Evolutionary conservation across 2,797 vertebrate species (phyloP), one percentile per base, ranked within the genome.

Genomic region (Melanotaenia pygmaea): DNA sequence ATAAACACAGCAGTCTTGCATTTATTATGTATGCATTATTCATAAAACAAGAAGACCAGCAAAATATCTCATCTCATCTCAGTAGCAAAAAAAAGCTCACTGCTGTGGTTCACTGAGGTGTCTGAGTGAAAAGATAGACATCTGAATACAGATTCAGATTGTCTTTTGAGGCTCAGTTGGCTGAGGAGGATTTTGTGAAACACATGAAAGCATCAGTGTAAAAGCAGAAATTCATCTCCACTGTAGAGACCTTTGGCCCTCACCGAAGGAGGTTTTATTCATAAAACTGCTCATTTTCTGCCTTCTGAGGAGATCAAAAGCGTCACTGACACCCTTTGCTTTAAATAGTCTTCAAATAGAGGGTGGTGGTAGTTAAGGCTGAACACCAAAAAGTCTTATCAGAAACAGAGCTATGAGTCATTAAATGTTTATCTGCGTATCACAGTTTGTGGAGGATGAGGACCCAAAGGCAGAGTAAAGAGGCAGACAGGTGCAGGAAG

Each of bases 211-310:
- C 0, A 38, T 28, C 10, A 4, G 1, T 28, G 60, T 35, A 20
- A 37, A 66, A 53, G 20, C 58, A 40, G 35, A 72, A 77, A 47
- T 8, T 43, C 20, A 9, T 67, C 40, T 18, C 0, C 0, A 18
- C n/a, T 37, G 24, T n/a, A 58, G 22, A 54, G 16, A 13, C 26
- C 1, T 30, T n/a, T 18, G 28, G 35, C 56, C 47, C 16, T 56
- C 9, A 0, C 2, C 57, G 22, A 56, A 69, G 51, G 30, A 51
- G 59, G 11, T 51, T 58, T 65, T 57, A 64, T 20, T 50, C 11
- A 58, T 32, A 20, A 67, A 57, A 35, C 45, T 59, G 43, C 35
- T 68, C 13, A 24, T 40, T 68, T 56, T 59, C 30, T 12, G 34
- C 24, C 45, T 58, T 11, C 59, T 43, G 35, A 69, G 16, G 16